phyloP scores from a whole-genome alignment of 2,888 invertebrate genomes.

The Leptinotarsa haldemani region DNA sequence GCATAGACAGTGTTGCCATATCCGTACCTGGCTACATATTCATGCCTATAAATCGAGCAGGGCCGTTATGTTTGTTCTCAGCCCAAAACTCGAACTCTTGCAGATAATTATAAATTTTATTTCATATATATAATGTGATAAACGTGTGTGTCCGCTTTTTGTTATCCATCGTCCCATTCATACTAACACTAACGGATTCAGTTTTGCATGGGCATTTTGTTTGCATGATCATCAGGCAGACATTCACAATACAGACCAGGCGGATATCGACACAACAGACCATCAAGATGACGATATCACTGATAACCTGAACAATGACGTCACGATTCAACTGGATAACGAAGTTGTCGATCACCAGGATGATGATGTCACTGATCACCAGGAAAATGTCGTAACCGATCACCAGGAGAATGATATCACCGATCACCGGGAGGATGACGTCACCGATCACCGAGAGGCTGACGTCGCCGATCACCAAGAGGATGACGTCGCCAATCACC shows the following conservation, averaged over 20 bases:
- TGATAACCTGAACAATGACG: neutral
- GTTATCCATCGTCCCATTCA: neutral
- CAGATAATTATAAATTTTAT: neutral
- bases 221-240: slow-evolving; percentile 59
- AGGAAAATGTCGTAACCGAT: neutral
- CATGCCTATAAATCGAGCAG: too few relatives aligned
- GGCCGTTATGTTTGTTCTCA: too few relatives aligned
- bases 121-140: too few relatives aligned
- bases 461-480: neutral
- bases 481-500: neutral
- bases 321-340: neutral
- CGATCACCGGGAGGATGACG: neutral
- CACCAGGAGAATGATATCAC: neutral
- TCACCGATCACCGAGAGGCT: neutral
- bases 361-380: neutral
- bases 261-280: slow-evolving; percentile 14
- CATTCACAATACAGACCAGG: slow-evolving; percentile 43
- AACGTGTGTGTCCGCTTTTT: slow-evolving; percentile 2
- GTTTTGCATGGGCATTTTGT: slow-evolving; percentile 56
- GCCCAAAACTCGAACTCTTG: too few relatives aligned
- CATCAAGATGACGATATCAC: slow-evolving; percentile 9
- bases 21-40: too few relatives aligned
- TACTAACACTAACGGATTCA: slow-evolving; percentile 25
- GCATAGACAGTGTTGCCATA: too few relatives aligned
- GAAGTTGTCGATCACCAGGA: neutral